Base-by-base conservation (phyloP, 1,140 invertebrate species). In the Formica exsecta region DNA sequence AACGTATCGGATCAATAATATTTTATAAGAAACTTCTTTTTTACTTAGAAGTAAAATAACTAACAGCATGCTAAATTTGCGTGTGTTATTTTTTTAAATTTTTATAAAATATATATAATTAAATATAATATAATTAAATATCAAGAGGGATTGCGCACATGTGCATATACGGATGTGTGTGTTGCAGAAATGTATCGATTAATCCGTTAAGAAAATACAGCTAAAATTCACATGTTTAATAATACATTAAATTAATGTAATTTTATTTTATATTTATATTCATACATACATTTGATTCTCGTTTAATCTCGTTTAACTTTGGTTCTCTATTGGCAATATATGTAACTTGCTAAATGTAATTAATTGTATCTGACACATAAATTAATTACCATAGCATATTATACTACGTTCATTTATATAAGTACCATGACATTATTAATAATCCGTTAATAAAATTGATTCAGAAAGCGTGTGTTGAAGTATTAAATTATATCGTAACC, bases 301-400 rank as follows among this genome's bases (percentile, higher is more conserved):
- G 16, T 51, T 51, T 73, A 32, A 54, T n/a, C 1, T 54, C 8
- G 25, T 73, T 57, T 38, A 74, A 74, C 57, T 51, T 51, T 57
- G 6, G 3, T 3, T 74, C n/a, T 74, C 32, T 36, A 57, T 36
- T 13, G 51, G 13, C n/a, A 57, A 22, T 38, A 3, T 32, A 13
- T 9, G 0, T 22, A 57, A 36, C n/a, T 74, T 74, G 32, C 38
- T 74, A 57, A 38, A 74, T 74, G n/a, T 3, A 74, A 32, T 59
- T 74, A 74, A 57, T 74, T 59, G 71, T 25, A 57, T 36, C n/a
- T 74, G 71, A 57, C 48, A 74, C 5, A 36, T 57, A 38, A 57
- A 74, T 74, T 74, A 73, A 74, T 59, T 57, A 13, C 22, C 22
- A 54, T 32, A 25, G 48, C 19, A 54, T 36, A 57, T 38, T 74